Conservation (phyloP, 1,140 invertebrate genomes). For the Himalopsyche phryganea region DNA sequence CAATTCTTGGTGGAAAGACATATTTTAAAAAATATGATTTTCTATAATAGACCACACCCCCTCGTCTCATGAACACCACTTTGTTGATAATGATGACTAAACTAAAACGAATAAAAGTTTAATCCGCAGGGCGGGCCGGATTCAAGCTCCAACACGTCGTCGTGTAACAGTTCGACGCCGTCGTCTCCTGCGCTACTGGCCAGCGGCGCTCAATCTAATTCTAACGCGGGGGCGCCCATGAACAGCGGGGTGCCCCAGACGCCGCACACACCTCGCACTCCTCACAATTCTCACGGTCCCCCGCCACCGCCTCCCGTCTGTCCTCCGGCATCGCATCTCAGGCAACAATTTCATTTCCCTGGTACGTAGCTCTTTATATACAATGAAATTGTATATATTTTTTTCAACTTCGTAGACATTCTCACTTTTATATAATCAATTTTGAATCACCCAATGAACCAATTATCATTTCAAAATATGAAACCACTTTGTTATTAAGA, state of each 20-base stretch:
- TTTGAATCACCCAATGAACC: no score
- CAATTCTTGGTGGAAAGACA: no score
- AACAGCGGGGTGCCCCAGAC: conserved; percentile 35
- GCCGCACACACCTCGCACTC: conserved; percentile 45
- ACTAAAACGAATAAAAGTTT: conserved; percentile 1
- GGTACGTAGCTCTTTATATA: conserved; percentile 49
- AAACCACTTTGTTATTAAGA: no score
- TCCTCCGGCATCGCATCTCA: conserved; percentile 43
- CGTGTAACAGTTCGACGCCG: conserved; percentile 93
- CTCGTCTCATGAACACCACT: no score
- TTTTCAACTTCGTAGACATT: no score
- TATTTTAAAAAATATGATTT: no score
- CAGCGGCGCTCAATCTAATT: conserved; percentile 79
- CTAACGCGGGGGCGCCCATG: conserved; percentile 58
- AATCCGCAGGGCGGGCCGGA: conserved; percentile 39
- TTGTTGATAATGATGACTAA: no score
- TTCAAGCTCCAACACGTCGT: conserved; percentile 91
- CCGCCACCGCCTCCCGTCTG: conserved; percentile 27
- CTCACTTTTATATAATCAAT: no score
- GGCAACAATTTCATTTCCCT: conserved; percentile 83
- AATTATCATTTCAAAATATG: no score
- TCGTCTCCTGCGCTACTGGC: conserved; percentile 85
- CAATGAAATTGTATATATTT: background rate
- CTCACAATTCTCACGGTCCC: conserved; percentile 42
- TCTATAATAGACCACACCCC: no score